Evolutionary conservation across 2,888 invertebrate genomes (phyloP).

Genomic region (Dicycla oo): DNA sequence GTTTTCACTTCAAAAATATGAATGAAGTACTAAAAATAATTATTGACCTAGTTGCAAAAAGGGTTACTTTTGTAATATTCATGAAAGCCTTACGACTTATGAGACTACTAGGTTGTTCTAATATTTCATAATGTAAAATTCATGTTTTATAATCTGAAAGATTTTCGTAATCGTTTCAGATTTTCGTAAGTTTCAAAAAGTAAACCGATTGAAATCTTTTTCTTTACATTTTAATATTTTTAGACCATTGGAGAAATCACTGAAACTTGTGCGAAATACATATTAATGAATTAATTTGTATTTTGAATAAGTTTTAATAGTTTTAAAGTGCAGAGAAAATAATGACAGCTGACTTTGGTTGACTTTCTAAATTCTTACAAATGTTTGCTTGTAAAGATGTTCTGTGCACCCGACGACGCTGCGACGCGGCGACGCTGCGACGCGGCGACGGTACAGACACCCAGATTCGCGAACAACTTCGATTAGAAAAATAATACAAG

Average conservation of each 20-base stretch:
- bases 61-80: not conserved
- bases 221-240: slow-evolving; percentile 16
- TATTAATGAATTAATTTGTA: slow-evolving; percentile 32
- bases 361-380: slow-evolving; percentile 8
- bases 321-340: slow-evolving; percentile 14
- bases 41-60: not conserved
- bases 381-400: no score
- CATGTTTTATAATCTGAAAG: not conserved
- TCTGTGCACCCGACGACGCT: no score
- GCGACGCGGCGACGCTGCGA: no score
- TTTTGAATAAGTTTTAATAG: slow-evolving; percentile 21
- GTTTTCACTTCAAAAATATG: no score
- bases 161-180: not conserved
- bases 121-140: not conserved
- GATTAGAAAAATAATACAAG: no score
- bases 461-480: no score
- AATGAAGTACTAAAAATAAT: not conserved
- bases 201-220: slow-evolving; percentile 20
- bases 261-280: slow-evolving; percentile 6
- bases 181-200: slow-evolving; percentile 8
- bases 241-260: slow-evolving; percentile 9
- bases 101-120: not conserved
- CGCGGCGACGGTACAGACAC: no score
- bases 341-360: slow-evolving; percentile 7
- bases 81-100: not conserved